phyloP scores from a whole-genome alignment of 1,140 invertebrate genomes.

The Nasonia giraulti region DNA sequence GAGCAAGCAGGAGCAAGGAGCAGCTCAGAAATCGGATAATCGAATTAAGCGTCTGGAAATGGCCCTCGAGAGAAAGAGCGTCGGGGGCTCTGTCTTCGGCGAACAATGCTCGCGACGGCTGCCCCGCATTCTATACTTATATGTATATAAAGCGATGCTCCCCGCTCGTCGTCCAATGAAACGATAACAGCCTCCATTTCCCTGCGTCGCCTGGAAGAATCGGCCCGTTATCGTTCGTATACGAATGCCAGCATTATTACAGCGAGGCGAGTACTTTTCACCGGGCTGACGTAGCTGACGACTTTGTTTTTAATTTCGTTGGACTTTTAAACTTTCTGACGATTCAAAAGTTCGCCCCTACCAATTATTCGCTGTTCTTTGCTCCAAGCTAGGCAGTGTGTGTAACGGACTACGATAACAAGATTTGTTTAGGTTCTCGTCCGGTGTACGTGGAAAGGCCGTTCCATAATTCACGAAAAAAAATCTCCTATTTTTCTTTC shows the following conservation, averaged over 20 bases:
- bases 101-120: slow-evolving; percentile 25
- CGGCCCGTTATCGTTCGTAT: slow-evolving; percentile 48
- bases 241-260: slow-evolving; percentile 56
- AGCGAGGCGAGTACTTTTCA: slow-evolving; percentile 28
- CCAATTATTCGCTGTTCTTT: not conserved
- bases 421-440: not conserved
- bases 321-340: not conserved
- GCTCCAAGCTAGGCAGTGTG: no score
- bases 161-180: slow-evolving; percentile 42
- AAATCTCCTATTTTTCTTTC: slow-evolving; percentile 23
- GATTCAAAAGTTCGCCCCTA: not conserved
- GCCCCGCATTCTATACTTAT: not conserved
- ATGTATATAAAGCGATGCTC: slow-evolving; percentile 29
- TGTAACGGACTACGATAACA: not conserved
- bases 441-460: not conserved
- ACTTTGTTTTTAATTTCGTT: slow-evolving; percentile 16
- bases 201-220: slow-evolving; percentile 42
- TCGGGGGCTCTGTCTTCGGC: not conserved
- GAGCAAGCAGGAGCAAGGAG: slow-evolving; percentile 43
- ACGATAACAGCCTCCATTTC: slow-evolving; percentile 56
- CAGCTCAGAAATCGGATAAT: slow-evolving; percentile 48
- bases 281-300: not conserved
- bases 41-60: slow-evolving; percentile 59
- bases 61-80: slow-evolving; percentile 49
- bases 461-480: not conserved